Base-by-base conservation (phyloP, 2,888 invertebrate genomes). In the Drosophila percnosoma region DNA sequence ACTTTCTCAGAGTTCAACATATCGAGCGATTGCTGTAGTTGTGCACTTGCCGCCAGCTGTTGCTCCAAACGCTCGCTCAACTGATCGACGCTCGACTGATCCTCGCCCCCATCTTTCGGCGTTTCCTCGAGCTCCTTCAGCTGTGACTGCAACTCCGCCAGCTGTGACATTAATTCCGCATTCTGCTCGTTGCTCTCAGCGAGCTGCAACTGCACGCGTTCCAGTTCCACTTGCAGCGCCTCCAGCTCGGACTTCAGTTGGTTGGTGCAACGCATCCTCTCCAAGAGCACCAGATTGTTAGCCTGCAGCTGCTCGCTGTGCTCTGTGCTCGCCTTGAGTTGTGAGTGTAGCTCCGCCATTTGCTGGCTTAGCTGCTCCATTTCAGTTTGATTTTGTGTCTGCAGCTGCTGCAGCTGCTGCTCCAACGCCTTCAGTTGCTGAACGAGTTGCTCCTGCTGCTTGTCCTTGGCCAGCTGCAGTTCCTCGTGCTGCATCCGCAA, bases 1-100 rank as follows among this genome's bases (percentile, higher is more conserved):
- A 95, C 95, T 89, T 96, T 95, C 83, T 96, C 95, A 10, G 93
- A 92, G 53, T 92, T 94, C 2, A 95, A 66, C 10, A 78, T 68
- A 10, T 92, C 91, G 33, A 91, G 57, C 53, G 87, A 59, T 63
- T 89, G 82, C 73, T 87, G 86, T n/a, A 90, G 62, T 61, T 91
- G 68, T 21, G 42, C 78, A 4, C n/a, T 10, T 1, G 29, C 7
- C 49, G 48, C 21, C 27, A 34, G 4, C 8, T 74, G 60, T 38
- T 80, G 65, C n/a, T 68, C 48, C 31, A 65, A 24, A 2, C 36
- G 42, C 34, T 60, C 59, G 38, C 10, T 42, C 29, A 74, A 74
- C 38, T 49, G 34, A 18, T 27, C 10, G 8, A 27, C 10, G 5
- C 18, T 10, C 18, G 38, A 18, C 18, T 27, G 10, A n/a, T 7